A percentile compares a stretch with the other conserved stretches of the same genome.
These are phyloP conservation scores for Pungitius pungitius DNA, from an alignment of 2,113 vertebrate species.

Conservation along the genomic window DNA sequence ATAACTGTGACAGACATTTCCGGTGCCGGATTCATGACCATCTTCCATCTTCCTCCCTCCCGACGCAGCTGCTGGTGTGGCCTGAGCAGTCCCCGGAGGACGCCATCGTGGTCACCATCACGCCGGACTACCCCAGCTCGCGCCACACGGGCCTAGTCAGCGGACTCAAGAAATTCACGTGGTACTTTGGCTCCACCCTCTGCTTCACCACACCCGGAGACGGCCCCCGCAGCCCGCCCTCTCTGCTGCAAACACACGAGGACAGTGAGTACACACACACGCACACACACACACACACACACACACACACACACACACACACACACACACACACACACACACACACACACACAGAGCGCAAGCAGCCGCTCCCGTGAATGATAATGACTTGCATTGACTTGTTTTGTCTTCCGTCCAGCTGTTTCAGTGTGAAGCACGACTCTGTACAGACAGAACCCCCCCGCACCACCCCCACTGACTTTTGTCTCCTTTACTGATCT, in stretches of 20 bases:
- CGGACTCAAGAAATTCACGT: constrained; percentile 89
- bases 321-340: not conserved
- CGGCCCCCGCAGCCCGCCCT: constrained; percentile 86
- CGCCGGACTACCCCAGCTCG: constrained; percentile 90
- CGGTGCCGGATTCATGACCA: not conserved
- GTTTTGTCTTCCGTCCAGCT: constrained; percentile 41
- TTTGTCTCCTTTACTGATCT: constrained; percentile 42
- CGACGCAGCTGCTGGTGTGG: constrained; percentile 88
- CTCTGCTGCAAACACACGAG: constrained; percentile 87
- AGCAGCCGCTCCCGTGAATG: constrained; percentile 30
- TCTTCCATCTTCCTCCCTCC: not conserved
- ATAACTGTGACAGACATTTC: constrained; percentile 7
- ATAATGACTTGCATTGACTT: constrained; percentile 40
- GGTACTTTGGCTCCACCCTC: constrained; percentile 87
- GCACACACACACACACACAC: not conserved
- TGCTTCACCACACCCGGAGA: constrained; percentile 96
- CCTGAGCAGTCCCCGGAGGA: constrained; percentile 82
- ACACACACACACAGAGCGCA: constrained; percentile 8
- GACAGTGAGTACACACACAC: constrained; percentile 86
- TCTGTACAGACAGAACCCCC: constrained; percentile 39
- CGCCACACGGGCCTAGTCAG: constrained; percentile 87
- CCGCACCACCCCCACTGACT: constrained; percentile 2
- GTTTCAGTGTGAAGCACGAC: constrained; percentile 49
- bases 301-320: not conserved
- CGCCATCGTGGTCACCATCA: constrained; percentile 84